A percentile compares a stretch with the other conserved stretches of the same genome.
phyloP scores from a whole-genome alignment of 1,140 invertebrate genomes.

The Teleogryllus occipitalis region DNA sequence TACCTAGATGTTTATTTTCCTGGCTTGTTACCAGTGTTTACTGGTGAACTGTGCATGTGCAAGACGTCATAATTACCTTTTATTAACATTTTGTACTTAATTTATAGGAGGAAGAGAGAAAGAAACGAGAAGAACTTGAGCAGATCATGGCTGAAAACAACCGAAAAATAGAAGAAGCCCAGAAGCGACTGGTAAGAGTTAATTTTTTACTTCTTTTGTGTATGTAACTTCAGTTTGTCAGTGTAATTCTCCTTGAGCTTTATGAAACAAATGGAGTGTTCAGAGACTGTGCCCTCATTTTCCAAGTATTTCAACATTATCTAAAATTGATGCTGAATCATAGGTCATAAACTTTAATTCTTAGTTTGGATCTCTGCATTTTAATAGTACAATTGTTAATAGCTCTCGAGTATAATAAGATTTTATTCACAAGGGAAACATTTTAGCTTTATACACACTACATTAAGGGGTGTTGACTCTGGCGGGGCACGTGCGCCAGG shows the following conservation, averaged over 20 bases:
- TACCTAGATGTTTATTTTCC: neutral
- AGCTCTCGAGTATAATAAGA: no score
- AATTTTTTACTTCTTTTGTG: slow-evolving; percentile 5
- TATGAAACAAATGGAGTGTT: neutral
- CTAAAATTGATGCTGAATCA: no score
- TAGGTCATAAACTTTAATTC: no score
- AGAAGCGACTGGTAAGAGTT: slow-evolving; percentile 81
- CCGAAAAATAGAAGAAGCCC: slow-evolving; percentile 92
- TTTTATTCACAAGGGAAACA: no score
- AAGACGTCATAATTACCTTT: neutral
- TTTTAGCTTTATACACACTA: no score
- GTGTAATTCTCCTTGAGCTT: slow-evolving; percentile 20
- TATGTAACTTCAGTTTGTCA: neutral
- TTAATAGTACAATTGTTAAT: no score
- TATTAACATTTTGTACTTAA: slow-evolving; percentile 31
- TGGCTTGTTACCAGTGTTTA: neutral
- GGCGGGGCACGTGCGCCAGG: no score
- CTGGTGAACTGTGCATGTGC: slow-evolving; percentile 11
- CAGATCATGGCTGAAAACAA: slow-evolving; percentile 96
- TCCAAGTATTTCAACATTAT: no score
- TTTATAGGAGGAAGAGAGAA: slow-evolving; percentile 89
- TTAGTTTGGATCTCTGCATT: no score
- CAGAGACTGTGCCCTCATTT: neutral
- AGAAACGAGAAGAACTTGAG: slow-evolving; percentile 89
- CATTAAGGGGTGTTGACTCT: no score